A percentile compares a stretch with the other conserved stretches of the same genome.
Conservation (phyloP, 2,888 invertebrate species). For the Busseola fusca region DNA sequence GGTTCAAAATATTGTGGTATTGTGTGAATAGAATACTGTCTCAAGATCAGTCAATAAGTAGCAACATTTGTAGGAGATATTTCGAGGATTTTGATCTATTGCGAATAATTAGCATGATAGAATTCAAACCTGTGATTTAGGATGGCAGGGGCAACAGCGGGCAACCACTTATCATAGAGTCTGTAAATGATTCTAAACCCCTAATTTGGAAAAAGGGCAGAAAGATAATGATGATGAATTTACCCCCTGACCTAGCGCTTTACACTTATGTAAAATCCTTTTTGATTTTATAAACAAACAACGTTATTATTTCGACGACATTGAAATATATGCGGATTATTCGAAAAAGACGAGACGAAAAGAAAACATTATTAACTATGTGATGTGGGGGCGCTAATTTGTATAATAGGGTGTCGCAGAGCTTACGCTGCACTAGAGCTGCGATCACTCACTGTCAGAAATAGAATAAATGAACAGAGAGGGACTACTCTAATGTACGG, state of each 20-base stretch:
- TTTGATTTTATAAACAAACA: neutral
- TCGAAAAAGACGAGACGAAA: conserved; percentile 5
- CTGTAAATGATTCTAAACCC: neutral
- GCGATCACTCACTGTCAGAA: conserved; percentile 58
- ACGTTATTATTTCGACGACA: neutral
- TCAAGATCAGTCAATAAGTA: neutral
- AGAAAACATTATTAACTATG: conserved; percentile 27
- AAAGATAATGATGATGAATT: neutral
- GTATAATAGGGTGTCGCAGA: conserved; percentile 57
- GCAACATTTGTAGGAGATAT: neutral
- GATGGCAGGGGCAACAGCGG: neutral
- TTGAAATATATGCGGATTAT: conserved; percentile 11
- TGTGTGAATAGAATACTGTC: conserved; percentile 10
- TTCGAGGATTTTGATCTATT: neutral
- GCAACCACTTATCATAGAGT: too few relatives aligned
- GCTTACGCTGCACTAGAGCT: conserved; percentile 62
- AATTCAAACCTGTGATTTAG: neutral
- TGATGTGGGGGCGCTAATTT: conserved; percentile 40
- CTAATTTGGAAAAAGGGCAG: neutral
- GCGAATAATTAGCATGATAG: neutral
- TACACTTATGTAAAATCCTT: too few relatives aligned
- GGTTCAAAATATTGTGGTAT: neutral
- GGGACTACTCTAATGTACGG: conserved; percentile 14
- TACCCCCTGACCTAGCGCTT: neutral
- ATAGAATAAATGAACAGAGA: conserved; percentile 27